Evolutionary conservation across 2,113 vertebrate species (phyloP), one percentile per base, ranked within the genome.

Genomic region (Oenanthe melanoleuca): DNA sequence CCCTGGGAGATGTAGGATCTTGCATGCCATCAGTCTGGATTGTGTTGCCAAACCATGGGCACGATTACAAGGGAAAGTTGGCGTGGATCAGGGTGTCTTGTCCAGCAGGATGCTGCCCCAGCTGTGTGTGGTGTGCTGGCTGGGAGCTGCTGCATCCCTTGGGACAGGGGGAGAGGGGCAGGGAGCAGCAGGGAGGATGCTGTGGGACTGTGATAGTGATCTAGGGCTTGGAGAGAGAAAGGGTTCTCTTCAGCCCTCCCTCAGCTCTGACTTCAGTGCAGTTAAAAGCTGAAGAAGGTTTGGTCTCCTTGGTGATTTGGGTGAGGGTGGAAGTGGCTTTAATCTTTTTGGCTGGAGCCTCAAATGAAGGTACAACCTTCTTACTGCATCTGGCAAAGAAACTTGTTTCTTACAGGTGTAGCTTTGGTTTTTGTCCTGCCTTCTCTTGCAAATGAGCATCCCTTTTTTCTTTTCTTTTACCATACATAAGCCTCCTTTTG

Each of bases 371-470:
- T 67, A 64, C 52, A 77, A 72, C 84, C 57, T 94, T 65, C 64
- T 60, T 65, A 15, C 67, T 44, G 52, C 40, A 56, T 26, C 64
- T 96, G 94, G 82, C 90, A 79, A 64, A 64, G 71, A 80, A 93
- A 78, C 20, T 10, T 49, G 21, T 88, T 89, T 95, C 67, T 90
- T 96, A 93, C 93, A 94, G 93, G 90, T 96, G 96, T 92, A 96
- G 90, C 66, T 95, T 93, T 90, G 88, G 1, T 82, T 93, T 89
- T 83, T 85, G 78, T 93, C 91, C 59, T 94, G 34, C 80, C 82
- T 92, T 90, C 83, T 63, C 82, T 92, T 93, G 95, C 88, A 95
- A 93, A 94, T 80, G 38, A 93, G 64, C 90, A 92, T 96, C 72
- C n/a, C 60, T 88, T 82, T 88, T 6, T 85, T 73, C 72, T 38